Percentiles rank a stretch among this genome's conserved stretches.
Conservation (phyloP, 2,888 invertebrate genomes). For the Nemurella pictetii region DNA sequence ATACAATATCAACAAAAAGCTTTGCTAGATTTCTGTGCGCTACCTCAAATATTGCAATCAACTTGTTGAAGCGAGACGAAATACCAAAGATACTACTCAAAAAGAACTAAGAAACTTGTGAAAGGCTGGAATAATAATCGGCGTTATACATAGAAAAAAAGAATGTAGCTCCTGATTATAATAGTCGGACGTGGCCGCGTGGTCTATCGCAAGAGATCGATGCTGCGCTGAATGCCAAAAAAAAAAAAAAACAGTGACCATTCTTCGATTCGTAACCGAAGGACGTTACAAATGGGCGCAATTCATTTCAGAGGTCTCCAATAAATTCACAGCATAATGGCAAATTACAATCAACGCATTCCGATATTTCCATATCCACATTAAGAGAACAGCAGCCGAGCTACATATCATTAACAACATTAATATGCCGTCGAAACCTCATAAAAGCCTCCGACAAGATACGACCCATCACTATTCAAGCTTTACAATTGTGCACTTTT, state of each 20-base stretch:
- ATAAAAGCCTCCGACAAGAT: too few species aligned
- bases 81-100: conserved; percentile 16
- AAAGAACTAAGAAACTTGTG: conserved; percentile 13
- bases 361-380: background rate
- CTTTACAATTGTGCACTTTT: too few species aligned
- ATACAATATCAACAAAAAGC: background rate
- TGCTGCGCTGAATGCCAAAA: background rate
- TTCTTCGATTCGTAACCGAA: background rate
- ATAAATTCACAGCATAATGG: background rate
- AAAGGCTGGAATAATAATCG: conserved; percentile 2
- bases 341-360: background rate
- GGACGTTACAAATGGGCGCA: conserved; percentile 1
- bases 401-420: background rate
- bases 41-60: conserved; percentile 2
- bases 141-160: background rate
- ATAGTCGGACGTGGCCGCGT: background rate
- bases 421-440: too few species aligned
- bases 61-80: conserved; percentile 15
- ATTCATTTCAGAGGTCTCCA: background rate
- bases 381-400: background rate
- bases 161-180: conserved; percentile 1
- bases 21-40: background rate
- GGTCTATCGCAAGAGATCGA: background rate
- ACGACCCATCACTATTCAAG: too few species aligned
- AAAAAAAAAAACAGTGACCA: background rate